Conservation (phyloP, 2,888 invertebrate genomes). For the Frankliniella fusca region DNA sequence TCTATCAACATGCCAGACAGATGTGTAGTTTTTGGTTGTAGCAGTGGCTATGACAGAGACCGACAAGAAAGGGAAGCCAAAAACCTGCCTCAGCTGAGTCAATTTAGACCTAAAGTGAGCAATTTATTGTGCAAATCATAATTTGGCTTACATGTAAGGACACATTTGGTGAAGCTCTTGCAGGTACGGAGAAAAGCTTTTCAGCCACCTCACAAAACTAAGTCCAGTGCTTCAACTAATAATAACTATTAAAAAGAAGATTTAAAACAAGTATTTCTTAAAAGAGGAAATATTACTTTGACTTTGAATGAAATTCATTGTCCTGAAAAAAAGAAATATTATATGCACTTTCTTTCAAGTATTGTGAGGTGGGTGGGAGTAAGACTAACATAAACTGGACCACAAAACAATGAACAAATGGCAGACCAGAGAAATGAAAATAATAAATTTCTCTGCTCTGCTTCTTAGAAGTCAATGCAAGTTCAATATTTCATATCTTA, state of each 20-base stretch:
- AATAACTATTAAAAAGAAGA: too few species aligned
- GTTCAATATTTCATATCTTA: background rate
- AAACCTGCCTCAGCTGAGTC: background rate
- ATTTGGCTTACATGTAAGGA: too few species aligned
- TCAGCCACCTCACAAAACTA: background rate
- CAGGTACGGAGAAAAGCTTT: background rate
- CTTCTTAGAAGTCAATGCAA: background rate
- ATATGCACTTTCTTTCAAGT: background rate
- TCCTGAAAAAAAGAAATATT: background rate
- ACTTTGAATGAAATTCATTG: background rate
- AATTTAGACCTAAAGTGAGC: background rate
- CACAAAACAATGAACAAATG: too few species aligned
- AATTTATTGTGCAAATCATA: background rate
- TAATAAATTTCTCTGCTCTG: background rate
- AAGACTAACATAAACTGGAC: background rate
- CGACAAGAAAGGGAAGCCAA: background rate
- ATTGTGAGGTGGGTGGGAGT: background rate
- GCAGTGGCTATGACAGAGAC: background rate
- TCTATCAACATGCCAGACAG: background rate
- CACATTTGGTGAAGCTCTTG: too few species aligned
- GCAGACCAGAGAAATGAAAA: background rate
- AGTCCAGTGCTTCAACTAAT: too few species aligned
- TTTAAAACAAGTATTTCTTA: too few species aligned
- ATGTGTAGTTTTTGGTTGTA: background rate
- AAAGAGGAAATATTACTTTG: background rate